These are phyloP conservation scores for Heteromormyrus szaboi DNA, from an alignment of 2,797 vertebrate species.

Conservation along the genomic window DNA sequence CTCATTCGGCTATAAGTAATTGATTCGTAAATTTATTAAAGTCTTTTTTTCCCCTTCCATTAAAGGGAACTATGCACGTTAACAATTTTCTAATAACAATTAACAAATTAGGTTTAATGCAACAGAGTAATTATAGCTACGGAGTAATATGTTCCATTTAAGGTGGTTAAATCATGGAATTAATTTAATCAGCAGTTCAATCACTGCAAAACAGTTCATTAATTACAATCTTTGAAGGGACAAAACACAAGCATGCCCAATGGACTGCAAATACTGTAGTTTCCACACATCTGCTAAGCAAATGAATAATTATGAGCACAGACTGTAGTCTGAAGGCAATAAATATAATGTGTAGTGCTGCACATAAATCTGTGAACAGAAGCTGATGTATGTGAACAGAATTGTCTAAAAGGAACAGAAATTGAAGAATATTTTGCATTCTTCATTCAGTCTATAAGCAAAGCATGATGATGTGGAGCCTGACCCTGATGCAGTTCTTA, in stretches of 20 bases:
- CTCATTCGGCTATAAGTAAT: background rate
- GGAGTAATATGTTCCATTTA: background rate
- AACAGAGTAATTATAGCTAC: background rate
- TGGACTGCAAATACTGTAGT: background rate
- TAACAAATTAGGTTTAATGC: background rate
- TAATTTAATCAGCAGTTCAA: constrained; percentile 1
- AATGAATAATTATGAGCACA: background rate
- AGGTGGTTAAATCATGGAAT: constrained; percentile 1
- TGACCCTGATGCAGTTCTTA: background rate
- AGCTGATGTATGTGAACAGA: background rate
- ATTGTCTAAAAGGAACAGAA: background rate
- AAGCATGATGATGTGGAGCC: background rate
- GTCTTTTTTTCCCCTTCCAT: background rate
- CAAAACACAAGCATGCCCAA: constrained; percentile 7
- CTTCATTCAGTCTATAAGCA: background rate
- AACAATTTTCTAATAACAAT: background rate
- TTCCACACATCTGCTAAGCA: background rate
- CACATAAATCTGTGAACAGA: background rate
- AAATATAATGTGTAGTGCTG: background rate
- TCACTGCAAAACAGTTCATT: constrained; percentile 2
- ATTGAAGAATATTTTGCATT: background rate
- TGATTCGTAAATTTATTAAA: background rate
- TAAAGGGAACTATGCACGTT: background rate
- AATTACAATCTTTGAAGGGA: background rate
- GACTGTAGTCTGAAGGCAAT: background rate